Evolutionary conservation across 2,888 invertebrate genomes (phyloP).

Genomic region (Oegoconia quadripuncta): DNA sequence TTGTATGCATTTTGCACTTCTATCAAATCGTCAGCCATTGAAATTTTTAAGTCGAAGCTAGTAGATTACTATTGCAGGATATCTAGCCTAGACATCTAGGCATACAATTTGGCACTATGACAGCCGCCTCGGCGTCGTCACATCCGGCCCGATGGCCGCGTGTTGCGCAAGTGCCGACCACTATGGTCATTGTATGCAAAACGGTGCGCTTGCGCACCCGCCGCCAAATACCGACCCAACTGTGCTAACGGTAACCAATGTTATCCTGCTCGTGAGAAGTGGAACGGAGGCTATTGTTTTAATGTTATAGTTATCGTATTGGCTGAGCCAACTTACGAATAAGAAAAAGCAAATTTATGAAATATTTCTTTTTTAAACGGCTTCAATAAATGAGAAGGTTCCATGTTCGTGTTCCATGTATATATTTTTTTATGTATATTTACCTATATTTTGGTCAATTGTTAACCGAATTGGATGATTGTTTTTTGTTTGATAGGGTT

Average conservation of each 20-base stretch:
- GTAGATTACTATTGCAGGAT: too few species aligned
- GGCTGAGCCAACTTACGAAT: neutral
- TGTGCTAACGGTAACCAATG: slow-evolving; percentile 41
- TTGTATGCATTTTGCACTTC: too few species aligned
- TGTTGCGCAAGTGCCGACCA: slow-evolving; percentile 62
- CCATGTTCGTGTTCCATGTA: too few species aligned
- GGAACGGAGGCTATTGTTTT: slow-evolving; percentile 6
- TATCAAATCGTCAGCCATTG: too few species aligned
- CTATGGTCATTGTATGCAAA: slow-evolving; percentile 77
- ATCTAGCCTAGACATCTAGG: slow-evolving; percentile 48
- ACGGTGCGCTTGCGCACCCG: slow-evolving; percentile 40
- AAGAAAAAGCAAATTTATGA: too few species aligned
- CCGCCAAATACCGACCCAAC: slow-evolving; percentile 58
- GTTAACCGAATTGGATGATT: too few species aligned
- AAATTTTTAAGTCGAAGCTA: too few species aligned
- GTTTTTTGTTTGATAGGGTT: too few species aligned
- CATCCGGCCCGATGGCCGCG: slow-evolving; percentile 66
- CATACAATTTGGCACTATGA: slow-evolving; percentile 47
- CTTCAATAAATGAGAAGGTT: too few species aligned
- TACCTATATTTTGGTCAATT: too few species aligned
- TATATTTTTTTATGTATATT: too few species aligned
- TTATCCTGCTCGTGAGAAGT: slow-evolving; percentile 25
- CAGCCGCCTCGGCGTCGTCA: slow-evolving; percentile 49
- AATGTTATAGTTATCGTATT: neutral
- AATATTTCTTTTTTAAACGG: too few species aligned